These are phyloP conservation scores for Petrocephalus microphthalmus DNA, from an alignment of 2,113 vertebrate genomes.

Conservation along the genomic window DNA sequence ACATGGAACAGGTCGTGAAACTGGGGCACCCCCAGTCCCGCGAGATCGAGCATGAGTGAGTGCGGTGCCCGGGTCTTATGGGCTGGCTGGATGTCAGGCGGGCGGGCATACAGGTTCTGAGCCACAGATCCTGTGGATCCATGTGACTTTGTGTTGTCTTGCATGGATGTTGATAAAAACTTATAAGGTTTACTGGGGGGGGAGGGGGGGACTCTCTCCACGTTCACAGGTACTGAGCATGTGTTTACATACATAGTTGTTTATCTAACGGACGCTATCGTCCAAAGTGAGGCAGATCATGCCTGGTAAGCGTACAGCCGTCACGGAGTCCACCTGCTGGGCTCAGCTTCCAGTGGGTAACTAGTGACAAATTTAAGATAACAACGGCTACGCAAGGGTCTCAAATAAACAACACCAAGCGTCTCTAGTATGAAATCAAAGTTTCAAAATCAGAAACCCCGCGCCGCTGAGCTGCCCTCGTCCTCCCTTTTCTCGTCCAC, in stretches of 20 bases:
- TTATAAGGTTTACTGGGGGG: not conserved
- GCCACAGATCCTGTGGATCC: not conserved
- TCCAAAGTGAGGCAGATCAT: not conserved
- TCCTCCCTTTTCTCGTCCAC: constrained; percentile 15
- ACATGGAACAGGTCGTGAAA: constrained; percentile 73
- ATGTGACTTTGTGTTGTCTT: not conserved
- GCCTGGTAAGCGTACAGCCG: not conserved
- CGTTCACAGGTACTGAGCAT: not conserved
- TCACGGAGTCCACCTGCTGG: not conserved
- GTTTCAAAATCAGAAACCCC: not conserved
- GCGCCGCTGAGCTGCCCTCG: not conserved
- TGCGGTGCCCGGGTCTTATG: constrained; percentile 7
- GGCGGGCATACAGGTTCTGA: not conserved
- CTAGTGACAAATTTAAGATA: not conserved
- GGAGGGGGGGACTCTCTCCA: not conserved
- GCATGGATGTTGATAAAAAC: not conserved
- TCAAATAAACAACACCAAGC: not conserved
- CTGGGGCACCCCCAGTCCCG: constrained; percentile 76
- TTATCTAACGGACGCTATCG: not conserved
- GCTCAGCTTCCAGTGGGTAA: not conserved
- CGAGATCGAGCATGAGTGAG: constrained; percentile 90
- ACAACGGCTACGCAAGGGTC: not conserved
- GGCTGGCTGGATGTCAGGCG: not conserved
- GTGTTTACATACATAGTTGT: not conserved
- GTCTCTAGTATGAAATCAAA: not conserved